Conservation (phyloP, 2,797 vertebrate species). For the Cichlasoma orientale region DNA sequence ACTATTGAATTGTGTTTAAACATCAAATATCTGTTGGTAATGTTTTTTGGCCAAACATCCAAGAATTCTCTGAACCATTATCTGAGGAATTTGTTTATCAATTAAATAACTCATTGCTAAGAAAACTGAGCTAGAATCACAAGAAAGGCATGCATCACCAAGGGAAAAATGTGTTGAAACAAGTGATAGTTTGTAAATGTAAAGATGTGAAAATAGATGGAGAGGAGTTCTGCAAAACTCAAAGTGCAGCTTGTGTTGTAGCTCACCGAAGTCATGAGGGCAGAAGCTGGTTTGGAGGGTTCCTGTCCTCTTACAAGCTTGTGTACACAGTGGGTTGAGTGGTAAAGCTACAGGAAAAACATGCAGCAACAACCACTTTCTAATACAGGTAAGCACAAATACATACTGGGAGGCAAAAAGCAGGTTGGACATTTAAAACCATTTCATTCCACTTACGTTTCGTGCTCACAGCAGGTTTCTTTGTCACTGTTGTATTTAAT, state of each 20-base stretch:
- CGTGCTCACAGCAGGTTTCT: slow-evolving; percentile 63
- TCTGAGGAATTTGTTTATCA: background rate
- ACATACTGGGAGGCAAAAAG: background rate
- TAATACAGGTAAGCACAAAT: background rate
- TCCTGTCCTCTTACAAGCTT: slow-evolving; percentile 82
- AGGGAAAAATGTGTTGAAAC: background rate
- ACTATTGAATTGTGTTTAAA: background rate
- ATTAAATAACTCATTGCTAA: background rate
- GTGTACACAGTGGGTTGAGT: slow-evolving; percentile 78
- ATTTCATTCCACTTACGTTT: slow-evolving; percentile 68
- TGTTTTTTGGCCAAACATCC: background rate
- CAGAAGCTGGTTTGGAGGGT: slow-evolving; percentile 87
- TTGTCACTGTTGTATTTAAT: slow-evolving; percentile 59
- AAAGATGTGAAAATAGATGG: background rate
- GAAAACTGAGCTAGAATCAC: background rate
- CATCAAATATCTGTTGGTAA: background rate
- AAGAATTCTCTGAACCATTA: background rate
- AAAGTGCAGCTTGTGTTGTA: background rate
- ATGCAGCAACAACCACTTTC: slow-evolving; percentile 32
- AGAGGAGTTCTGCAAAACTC: background rate
- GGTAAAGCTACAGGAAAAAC: slow-evolving; percentile 64
- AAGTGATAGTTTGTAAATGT: background rate
- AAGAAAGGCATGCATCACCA: background rate
- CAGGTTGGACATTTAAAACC: background rate
- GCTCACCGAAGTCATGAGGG: slow-evolving; percentile 86